Base-by-base conservation (phyloP, 2,888 invertebrate species). In the Lasioglossum figueresi region DNA sequence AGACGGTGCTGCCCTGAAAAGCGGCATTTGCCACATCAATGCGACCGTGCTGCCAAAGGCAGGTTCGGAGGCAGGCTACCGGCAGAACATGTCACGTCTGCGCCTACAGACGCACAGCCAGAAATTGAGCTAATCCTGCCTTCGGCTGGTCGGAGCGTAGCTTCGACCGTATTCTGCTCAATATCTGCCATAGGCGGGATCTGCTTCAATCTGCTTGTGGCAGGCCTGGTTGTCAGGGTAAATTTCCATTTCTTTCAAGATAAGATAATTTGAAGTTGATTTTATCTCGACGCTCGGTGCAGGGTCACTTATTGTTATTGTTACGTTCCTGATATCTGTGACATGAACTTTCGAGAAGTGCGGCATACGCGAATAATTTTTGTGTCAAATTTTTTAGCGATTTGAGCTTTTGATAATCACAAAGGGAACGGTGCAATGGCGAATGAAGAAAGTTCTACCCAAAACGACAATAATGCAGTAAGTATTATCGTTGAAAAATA, bases 301-400 rank as follows among this genome's bases (percentile, higher is more conserved):
- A 40, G 16, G 16, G 23, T 56, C 72, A n/a, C 48, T 78, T n/a
- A n/a, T n/a, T 71, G 70, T 74, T 84, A 83, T 78, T 63, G 31
- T 34, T 63, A 63, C 63, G 31, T 43, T 78, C 74, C 70, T 84
- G 52, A 23, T 23, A 37, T 14, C 4, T 71, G 14, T 40, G n/a
- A 16, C 82, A 52, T 77, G 86, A 86, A 82, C 86, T 77, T 86
- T 85, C 86, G 86, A 86, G 86, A 86, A 86, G 45, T 75, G 45
- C 12, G 45, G 31, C 43, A 31, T 68, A 78, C 37, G 16, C 40
- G 76, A 63, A 73, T 85, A 52, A 73, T 86, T 80, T 68, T 85
- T 27, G 48, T 84, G 70, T 79, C 59, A 85, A 74, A 79, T 70
- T n/a, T 40, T 80, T 14, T 10, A 72, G 75, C 79, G 76, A 45